Evolutionary conservation across 2,797 vertebrate genomes (phyloP).

Genomic region (Sebastes trivittatus): DNA sequence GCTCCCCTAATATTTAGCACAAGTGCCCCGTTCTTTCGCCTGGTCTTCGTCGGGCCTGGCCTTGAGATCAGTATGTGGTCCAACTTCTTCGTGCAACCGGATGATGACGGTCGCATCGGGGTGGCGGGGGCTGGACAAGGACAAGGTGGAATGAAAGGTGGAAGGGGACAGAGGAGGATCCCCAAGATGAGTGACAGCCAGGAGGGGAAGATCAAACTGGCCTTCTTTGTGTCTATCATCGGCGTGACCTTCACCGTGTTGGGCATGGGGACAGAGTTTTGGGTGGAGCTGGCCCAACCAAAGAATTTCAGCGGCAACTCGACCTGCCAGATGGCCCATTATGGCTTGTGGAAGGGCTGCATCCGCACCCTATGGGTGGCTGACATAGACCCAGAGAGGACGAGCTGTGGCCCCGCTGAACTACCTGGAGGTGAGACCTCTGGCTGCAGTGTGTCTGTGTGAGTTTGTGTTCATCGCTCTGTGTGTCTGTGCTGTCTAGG

Average conservation of each 20-base stretch:
- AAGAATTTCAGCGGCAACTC: slow-evolving; percentile 84
- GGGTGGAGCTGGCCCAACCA: slow-evolving; percentile 90
- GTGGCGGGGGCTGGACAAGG: slow-evolving; percentile 59
- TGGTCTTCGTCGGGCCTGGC: neutral
- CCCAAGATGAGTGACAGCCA: slow-evolving; percentile 85
- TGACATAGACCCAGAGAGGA: slow-evolving; percentile 85
- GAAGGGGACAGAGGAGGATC: slow-evolving; percentile 64
- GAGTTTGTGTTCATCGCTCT: slow-evolving; percentile 28
- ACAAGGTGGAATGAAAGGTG: slow-evolving; percentile 70
- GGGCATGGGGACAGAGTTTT: slow-evolving; percentile 93
- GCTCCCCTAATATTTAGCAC: neutral
- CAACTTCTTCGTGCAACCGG: slow-evolving; percentile 88
- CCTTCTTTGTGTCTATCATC: slow-evolving; percentile 85
- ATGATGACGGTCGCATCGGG: slow-evolving; percentile 81
- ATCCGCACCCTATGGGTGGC: slow-evolving; percentile 87
- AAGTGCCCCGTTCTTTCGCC: neutral
- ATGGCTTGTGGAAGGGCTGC: slow-evolving; percentile 92
- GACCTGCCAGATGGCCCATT: slow-evolving; percentile 88
- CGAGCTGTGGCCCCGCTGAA: slow-evolving; percentile 88
- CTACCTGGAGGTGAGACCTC: slow-evolving; percentile 88
- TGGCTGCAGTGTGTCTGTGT: slow-evolving; percentile 11
- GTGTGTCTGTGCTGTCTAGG: slow-evolving; percentile 14
- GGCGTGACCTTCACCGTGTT: slow-evolving; percentile 89
- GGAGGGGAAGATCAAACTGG: slow-evolving; percentile 91
- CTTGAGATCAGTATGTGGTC: slow-evolving; percentile 84